Evolutionary conservation across 2,797 vertebrate genomes (phyloP).

Genomic region (Myotis findleyi): DNA sequence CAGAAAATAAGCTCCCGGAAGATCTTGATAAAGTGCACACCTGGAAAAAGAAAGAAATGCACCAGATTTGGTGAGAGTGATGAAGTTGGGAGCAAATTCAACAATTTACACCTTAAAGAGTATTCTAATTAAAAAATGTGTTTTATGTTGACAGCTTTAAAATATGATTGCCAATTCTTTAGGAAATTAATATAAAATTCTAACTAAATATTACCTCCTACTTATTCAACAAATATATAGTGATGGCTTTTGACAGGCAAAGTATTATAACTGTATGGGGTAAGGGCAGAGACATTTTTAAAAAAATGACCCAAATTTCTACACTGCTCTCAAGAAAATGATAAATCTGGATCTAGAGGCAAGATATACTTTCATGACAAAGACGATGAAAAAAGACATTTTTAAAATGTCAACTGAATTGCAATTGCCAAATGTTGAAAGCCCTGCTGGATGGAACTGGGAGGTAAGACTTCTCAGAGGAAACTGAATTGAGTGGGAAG

Average conservation of each 20-base stretch:
- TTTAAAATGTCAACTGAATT: neutral
- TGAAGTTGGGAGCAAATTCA: neutral
- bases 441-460: neutral
- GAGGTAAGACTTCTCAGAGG: neutral
- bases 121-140: slow-evolving; percentile 43
- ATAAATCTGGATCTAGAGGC: neutral
- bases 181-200: neutral
- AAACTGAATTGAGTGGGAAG: neutral
- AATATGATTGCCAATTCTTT: neutral
- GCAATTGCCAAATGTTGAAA: neutral
- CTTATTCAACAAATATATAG: neutral
- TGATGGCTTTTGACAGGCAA: neutral
- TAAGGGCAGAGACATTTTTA: neutral
- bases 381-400: neutral
- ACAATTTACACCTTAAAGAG: neutral
- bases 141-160: slow-evolving; percentile 14
- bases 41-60: slow-evolving; percentile 67
- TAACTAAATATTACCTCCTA: neutral
- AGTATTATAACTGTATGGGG: neutral
- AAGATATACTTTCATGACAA: neutral
- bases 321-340: neutral
- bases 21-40: slow-evolving; percentile 9
- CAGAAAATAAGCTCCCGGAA: slow-evolving; percentile 23
- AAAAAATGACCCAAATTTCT: neutral
- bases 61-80: slow-evolving; percentile 26